phyloP scores from a whole-genome alignment of 2,888 invertebrate genomes.

The Lithodes maja region DNA sequence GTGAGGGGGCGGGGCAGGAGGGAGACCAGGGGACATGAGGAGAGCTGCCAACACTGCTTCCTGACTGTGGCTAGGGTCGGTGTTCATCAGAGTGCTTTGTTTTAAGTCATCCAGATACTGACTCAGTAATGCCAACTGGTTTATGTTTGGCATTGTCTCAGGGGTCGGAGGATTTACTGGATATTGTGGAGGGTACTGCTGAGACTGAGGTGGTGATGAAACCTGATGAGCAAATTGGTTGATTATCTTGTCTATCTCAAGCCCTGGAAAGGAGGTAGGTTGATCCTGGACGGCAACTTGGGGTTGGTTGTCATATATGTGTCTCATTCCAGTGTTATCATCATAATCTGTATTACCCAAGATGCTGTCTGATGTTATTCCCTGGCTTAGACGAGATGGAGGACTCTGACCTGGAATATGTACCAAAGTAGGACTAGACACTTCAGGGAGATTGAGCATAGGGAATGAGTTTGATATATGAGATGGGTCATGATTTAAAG shows the following conservation, averaged over 20 bases:
- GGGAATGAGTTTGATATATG: not conserved
- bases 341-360: not conserved
- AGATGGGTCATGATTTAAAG: not conserved
- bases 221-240: slow-evolving; percentile 7
- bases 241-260: not conserved
- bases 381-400: not conserved
- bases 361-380: not conserved
- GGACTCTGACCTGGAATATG: not conserved
- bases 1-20: not conserved
- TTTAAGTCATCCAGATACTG: slow-evolving; percentile 24
- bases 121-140: slow-evolving; percentile 11
- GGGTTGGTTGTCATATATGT: not conserved
- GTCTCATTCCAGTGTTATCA: not conserved
- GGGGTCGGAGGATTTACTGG: not conserved
- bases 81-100: not conserved
- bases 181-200: not conserved
- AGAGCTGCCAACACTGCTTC: not conserved
- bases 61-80: slow-evolving; percentile 4
- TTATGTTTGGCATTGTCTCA: not conserved
- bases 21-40: not conserved
- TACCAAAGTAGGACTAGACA: not conserved
- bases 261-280: not conserved
- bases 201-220: not conserved
- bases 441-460: not conserved
- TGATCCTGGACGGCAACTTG: not conserved